Evolutionary conservation across 1,140 invertebrate species (phyloP).

Genomic region (Drosophila mojavensis): DNA sequence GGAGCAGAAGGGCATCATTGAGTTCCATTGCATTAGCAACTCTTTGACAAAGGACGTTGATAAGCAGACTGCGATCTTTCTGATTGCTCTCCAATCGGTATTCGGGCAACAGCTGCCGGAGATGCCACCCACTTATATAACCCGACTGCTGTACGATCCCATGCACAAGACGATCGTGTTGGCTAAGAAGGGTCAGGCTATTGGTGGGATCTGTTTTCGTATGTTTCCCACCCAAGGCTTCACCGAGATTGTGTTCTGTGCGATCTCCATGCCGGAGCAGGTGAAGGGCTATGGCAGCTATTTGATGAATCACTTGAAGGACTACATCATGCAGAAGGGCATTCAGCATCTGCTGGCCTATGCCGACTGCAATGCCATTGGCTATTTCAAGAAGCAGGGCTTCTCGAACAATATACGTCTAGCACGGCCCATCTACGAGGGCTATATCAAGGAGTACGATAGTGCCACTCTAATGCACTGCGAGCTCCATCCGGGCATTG

Average conservation of each 20-base stretch:
- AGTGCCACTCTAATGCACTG: slow-evolving; percentile 99
- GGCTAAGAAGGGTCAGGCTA: slow-evolving; percentile 94
- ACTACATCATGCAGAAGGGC: slow-evolving; percentile 96
- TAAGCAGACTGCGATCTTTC: slow-evolving; percentile 94
- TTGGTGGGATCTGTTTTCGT: slow-evolving; percentile 98
- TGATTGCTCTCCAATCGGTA: slow-evolving; percentile 94
- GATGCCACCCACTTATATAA: slow-evolving; percentile 99
- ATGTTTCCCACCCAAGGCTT: slow-evolving; percentile 97
- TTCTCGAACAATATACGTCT: slow-evolving; percentile 98
- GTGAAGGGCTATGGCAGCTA: slow-evolving; percentile 99
- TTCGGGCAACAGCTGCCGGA: slow-evolving; percentile 96
- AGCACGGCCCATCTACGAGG: slow-evolving; percentile 85
- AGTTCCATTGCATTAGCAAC: slow-evolving; percentile 96
- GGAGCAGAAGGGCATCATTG: slow-evolving; percentile 93
- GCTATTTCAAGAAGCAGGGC: slow-evolving; percentile 99
- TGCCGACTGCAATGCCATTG: slow-evolving; percentile 98
- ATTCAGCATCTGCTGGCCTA: slow-evolving; percentile 97
- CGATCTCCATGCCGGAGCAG: slow-evolving; percentile 96
- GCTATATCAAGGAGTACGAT: slow-evolving; percentile 99
- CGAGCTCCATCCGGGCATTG: slow-evolving; percentile 94
- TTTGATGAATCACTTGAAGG: slow-evolving; percentile 99
- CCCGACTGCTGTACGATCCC: slow-evolving; percentile 97
- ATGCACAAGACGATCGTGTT: slow-evolving; percentile 96
- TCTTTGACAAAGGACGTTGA: slow-evolving; percentile 92
- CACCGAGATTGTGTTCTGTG: slow-evolving; percentile 99